Percentiles rank a stretch among this genome's conserved stretches.
These are phyloP conservation scores for Steatocranus sp. DNA, from an alignment of 2,797 vertebrate species.

Conservation along the genomic window DNA sequence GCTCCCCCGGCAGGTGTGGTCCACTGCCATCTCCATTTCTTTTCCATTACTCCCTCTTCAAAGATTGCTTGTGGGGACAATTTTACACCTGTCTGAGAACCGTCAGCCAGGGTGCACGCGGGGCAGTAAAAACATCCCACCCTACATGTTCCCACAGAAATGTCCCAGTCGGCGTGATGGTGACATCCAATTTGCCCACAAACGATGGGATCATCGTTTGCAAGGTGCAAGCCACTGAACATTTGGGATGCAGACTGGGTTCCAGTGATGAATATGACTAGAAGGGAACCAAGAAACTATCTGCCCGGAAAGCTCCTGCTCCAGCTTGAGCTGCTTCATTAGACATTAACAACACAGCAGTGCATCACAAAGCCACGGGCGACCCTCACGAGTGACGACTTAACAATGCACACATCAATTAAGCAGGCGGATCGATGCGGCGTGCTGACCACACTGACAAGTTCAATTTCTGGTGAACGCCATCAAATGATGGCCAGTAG, in stretches of 20 bases:
- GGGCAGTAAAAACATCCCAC: constrained; percentile 12
- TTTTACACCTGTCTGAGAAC: constrained; percentile 58
- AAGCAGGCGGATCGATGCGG: constrained; percentile 24
- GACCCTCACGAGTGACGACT: not conserved
- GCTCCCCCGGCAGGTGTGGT: not conserved
- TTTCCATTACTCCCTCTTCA: constrained; percentile 34
- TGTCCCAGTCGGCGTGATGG: not conserved
- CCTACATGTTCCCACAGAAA: not conserved
- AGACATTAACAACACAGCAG: not conserved
- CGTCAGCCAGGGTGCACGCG: not conserved
- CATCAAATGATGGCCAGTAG: constrained; percentile 16
- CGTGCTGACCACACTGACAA: constrained; percentile 25
- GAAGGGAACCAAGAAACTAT: not conserved
- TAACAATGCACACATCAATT: constrained; percentile 40
- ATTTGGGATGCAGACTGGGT: not conserved
- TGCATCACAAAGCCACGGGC: not conserved
- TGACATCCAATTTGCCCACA: not conserved
- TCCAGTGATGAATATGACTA: not conserved
- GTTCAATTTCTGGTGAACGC: constrained; percentile 31
- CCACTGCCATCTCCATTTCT: not conserved
- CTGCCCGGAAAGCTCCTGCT: not conserved
- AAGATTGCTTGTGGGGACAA: constrained; percentile 47
- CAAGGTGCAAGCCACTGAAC: not conserved
- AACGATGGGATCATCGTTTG: not conserved
- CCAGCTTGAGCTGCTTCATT: not conserved